Base-by-base conservation (phyloP, 2,113 vertebrate genomes). In the Paracyprichromis sp. region DNA sequence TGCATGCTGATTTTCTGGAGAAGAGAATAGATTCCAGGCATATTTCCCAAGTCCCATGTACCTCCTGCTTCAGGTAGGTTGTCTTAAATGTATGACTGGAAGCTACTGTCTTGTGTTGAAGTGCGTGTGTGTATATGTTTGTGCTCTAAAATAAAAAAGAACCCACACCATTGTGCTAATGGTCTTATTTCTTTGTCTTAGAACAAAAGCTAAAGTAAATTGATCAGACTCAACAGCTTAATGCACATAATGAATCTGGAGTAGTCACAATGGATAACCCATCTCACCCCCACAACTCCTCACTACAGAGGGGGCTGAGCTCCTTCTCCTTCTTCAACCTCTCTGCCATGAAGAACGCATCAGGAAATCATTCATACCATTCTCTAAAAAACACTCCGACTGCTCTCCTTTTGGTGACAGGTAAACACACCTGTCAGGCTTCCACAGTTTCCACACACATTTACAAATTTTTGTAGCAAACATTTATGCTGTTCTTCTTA, bases 21-120 rank as follows among this genome's bases (percentile, higher is more conserved):
- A 45, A 29, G 50, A 84, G 80, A 83, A 84, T 43, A 84, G 85
- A 95, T 94, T 96, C 92, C 93, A 88, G 76, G 76, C 86, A 94
- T 93, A 66, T 91, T 93, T 94, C 16, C 80, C 47, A 89, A 84
- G 14, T 53, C 52, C 16, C 34, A 31, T 73, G 9, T 76, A 29
- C 38, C 73, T 85, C 52, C 52, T 45, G 63, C 80, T 90, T 71
- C 80, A 86, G 40, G 82, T 47, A 73, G 80, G 26, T 16, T 66
- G 40, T 87, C 29, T 83, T 56, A 40, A 80, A 82, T 5, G 2
- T 38, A 26, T 89, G 86, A 82, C 45, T 81, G 59, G 12, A 50
- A 86, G 84, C 85, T 73, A 13, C 6, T 40, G 11, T 57, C 19
- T 31, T 47, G 26, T 69, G 52, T 47, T 52, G 14, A 81, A 50